Percentiles rank a stretch among this genome's conserved stretches.
These are phyloP conservation scores for Copsychus sechellarum DNA, from an alignment of 2,113 vertebrate species.

Conservation along the genomic window DNA sequence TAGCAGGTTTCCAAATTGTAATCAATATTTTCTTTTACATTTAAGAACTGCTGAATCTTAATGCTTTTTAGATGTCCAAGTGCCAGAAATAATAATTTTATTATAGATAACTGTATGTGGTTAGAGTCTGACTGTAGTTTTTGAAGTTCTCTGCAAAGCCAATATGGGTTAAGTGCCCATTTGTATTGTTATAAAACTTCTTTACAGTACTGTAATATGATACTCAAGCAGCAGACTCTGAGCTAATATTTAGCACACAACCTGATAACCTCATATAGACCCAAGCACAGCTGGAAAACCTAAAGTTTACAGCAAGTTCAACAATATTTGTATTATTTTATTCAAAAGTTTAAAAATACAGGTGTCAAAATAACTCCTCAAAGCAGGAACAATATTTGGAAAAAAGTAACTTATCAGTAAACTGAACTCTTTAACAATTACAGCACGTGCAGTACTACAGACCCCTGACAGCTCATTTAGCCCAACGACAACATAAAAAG, in stretches of 20 bases:
- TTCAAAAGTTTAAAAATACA: not conserved
- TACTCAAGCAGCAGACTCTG: not conserved
- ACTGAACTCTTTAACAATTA: not conserved
- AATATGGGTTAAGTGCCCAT: not conserved
- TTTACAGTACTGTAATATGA: not conserved
- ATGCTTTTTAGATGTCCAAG: not conserved
- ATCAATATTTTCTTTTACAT: conserved; percentile 34
- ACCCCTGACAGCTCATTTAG: not conserved
- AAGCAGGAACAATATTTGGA: not conserved
- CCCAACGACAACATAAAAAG: not conserved
- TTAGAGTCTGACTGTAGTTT: not conserved
- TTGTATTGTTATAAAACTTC: not conserved
- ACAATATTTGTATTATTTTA: not conserved
- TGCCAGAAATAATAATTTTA: not conserved
- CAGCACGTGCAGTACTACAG: not conserved
- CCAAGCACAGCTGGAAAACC: not conserved
- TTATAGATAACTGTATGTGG: not conserved
- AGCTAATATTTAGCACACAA: not conserved
- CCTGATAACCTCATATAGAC: not conserved
- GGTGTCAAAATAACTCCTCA: not conserved
- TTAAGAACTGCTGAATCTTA: conserved; percentile 6
- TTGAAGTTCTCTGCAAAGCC: not conserved
- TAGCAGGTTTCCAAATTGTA: not conserved
- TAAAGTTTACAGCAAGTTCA: not conserved
- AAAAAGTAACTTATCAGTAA: not conserved